Conservation (phyloP, 2,797 vertebrate genomes). For the Podarcis lilfordi region DNA sequence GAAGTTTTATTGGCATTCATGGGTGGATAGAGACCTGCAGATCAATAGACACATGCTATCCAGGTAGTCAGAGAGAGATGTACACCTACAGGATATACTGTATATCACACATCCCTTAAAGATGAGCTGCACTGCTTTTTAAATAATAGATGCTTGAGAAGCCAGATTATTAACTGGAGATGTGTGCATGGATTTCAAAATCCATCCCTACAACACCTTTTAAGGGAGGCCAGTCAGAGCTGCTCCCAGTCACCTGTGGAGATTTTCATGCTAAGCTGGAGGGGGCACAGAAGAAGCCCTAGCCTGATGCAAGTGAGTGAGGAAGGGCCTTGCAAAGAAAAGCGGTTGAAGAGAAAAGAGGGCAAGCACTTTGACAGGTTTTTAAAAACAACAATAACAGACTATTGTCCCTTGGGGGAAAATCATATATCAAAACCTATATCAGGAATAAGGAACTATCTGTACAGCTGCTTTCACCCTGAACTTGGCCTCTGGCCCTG, state of each 20-base stretch:
- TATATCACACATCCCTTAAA: slow-evolving; percentile 12
- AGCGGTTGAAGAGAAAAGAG: neutral
- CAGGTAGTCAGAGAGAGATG: neutral
- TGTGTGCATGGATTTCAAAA: neutral
- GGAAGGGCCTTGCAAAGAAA: neutral
- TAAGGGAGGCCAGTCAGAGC: neutral
- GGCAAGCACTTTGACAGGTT: no score
- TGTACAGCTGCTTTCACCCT: neutral
- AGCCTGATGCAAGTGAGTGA: neutral
- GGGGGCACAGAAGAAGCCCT: no score
- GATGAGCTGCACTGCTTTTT: neutral
- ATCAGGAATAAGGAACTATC: neutral
- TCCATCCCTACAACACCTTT: neutral
- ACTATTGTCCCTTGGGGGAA: neutral
- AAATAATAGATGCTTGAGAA: slow-evolving; percentile 17
- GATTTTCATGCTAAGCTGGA: neutral
- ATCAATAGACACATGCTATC: neutral
- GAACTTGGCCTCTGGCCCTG: neutral
- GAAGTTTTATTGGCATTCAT: neutral
- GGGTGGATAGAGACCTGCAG: neutral
- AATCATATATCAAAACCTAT: neutral
- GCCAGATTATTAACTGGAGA: neutral
- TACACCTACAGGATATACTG: neutral
- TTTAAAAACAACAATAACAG: neutral
- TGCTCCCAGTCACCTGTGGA: neutral